phyloP scores from a whole-genome alignment of 2,113 vertebrate species.

The Rhombomys opimus region DNA sequence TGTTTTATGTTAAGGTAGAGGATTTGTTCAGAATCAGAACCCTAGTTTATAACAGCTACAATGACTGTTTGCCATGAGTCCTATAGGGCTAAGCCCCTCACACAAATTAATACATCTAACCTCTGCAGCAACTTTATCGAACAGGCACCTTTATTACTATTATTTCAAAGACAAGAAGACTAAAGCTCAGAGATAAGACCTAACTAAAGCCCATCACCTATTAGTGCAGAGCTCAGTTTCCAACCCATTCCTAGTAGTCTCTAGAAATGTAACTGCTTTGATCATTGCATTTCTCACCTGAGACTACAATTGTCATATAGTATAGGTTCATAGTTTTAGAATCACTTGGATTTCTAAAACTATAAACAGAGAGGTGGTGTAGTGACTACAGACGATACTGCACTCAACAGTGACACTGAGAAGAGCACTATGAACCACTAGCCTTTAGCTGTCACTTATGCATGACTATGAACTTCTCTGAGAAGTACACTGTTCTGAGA shows the following conservation, averaged over 20 bases:
- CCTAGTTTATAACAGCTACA: slow-evolving; percentile 22
- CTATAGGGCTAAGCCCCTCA: background rate
- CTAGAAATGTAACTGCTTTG: background rate
- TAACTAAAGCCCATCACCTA: background rate
- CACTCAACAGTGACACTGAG: background rate
- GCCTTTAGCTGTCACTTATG: background rate
- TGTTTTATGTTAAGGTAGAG: background rate
- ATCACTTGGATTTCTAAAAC: background rate
- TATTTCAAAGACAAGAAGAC: slow-evolving; percentile 53
- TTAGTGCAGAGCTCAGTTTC: background rate
- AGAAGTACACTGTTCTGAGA: background rate
- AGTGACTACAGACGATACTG: background rate
- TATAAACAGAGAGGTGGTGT: slow-evolving; percentile 21
- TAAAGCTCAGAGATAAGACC: slow-evolving; percentile 34
- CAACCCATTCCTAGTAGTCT: background rate
- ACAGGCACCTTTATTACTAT: background rate
- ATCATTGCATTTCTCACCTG: background rate
- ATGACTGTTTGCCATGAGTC: background rate
- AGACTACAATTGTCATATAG: slow-evolving; percentile 46
- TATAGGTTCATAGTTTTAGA: background rate
- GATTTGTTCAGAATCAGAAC: slow-evolving; percentile 47
- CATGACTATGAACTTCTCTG: background rate
- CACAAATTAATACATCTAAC: background rate
- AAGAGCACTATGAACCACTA: background rate
- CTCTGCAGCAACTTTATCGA: slow-evolving; percentile 19